Base-by-base conservation (phyloP, 2,888 invertebrate genomes). In the Drosophila neotestacea region DNA sequence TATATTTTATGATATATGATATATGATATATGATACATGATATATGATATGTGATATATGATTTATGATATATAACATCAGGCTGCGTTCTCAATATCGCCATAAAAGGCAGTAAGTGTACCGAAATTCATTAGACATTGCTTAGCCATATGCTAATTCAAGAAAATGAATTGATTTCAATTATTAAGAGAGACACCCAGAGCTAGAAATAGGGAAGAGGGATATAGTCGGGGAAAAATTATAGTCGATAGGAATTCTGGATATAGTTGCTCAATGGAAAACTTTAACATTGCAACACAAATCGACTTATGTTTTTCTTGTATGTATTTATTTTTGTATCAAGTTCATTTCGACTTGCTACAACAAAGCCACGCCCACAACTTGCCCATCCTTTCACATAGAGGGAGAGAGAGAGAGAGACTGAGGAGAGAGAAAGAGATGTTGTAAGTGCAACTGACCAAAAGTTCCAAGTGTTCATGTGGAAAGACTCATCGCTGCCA, bases 401-500 rank as follows among this genome's bases (percentile, higher is more conserved):
- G 27, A 38, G 36, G 16, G 51, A 4, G 13, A 34, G 22, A 7
- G n/a, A 4, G 46, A 6, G 6, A 22, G 22, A 28, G n/a, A n/a
- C n/a, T n/a, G n/a, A n/a, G n/a, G n/a, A n/a, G 44, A 5, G 42
- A 4, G 42, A 22, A 22, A 4, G 22, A 50, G 50, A 48, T 72
- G 50, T 51, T 62, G 38, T 22, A 50, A 69, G 28, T 68, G 72
- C 59, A 72, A 72, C 76, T 82, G 79, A 63, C 77, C 80, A 73
- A 77, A 73, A 77, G 77, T 70, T 77, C 36, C 74, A 73, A 73
- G 73, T 61, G 74, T 63, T 67, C 64, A 73, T 77, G 73, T 70
- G 70, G 58, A 77, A 77, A 54, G 80, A 71, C 69, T 62, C 74
- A 79, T 77, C 54, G 70, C 61, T 70, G 66, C 52, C 81, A 48